Conservation (phyloP, 2,797 vertebrate genomes). For the Karalla daura region DNA sequence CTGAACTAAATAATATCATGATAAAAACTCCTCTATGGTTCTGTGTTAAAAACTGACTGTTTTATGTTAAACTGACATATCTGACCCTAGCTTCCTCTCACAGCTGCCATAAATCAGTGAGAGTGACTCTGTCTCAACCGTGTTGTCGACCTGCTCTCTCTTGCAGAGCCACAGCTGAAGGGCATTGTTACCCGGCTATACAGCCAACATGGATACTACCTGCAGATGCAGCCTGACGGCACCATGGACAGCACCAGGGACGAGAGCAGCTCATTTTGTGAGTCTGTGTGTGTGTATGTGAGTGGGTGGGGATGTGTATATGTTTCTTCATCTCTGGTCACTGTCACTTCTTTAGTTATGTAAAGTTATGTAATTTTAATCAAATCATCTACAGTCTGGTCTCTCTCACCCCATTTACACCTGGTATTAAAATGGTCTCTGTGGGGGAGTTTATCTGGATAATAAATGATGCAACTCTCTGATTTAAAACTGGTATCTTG, state of each 20-base stretch:
- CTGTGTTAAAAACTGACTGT: constrained; percentile 4
- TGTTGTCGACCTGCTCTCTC: constrained; percentile 37
- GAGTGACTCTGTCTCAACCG: constrained; percentile 17
- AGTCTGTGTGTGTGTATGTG: constrained; percentile 48
- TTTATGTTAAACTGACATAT: no score
- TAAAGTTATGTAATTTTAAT: constrained; percentile 13
- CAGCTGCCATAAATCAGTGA: constrained; percentile 12
- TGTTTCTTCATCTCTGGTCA: not conserved
- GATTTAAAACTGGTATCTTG: no score
- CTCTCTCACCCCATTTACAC: not conserved
- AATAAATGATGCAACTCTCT: no score
- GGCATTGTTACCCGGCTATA: constrained; percentile 97
- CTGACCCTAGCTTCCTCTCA: constrained; percentile 6
- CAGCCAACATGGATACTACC: constrained; percentile 97
- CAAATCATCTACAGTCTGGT: constrained; percentile 28
- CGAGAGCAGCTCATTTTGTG: constrained; percentile 91
- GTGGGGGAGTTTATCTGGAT: no score
- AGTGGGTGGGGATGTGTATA: no score
- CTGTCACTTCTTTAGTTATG: constrained; percentile 13
- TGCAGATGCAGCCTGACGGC: constrained; percentile 97
- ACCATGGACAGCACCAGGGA: constrained; percentile 97
- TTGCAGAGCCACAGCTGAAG: constrained; percentile 97
- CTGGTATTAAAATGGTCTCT: no score
- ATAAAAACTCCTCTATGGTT: not conserved
- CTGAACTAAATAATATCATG: no score